Percentiles rank a stretch among this genome's conserved stretches.
Conservation (phyloP, 2,888 invertebrate genomes). For the Scaptomyza polygonia region DNA sequence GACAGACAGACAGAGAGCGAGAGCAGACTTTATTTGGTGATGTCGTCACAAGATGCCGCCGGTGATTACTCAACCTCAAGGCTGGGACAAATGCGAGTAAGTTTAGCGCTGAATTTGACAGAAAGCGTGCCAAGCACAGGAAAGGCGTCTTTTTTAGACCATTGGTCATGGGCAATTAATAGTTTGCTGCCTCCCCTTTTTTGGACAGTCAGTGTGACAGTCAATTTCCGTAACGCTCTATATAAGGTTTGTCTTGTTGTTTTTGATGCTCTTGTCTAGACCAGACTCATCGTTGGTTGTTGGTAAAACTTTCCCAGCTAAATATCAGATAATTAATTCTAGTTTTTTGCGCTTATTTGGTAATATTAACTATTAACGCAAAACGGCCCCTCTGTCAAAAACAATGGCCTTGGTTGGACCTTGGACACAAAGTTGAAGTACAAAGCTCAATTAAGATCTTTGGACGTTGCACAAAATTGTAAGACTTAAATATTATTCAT, state of each 20-base stretch:
- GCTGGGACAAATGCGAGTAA: conserved; percentile 85
- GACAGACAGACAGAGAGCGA: conserved; percentile 9
- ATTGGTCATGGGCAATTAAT: conserved; percentile 37
- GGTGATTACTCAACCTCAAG: conserved; percentile 83
- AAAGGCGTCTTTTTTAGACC: conserved; percentile 9
- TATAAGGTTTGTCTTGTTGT: conserved; percentile 37
- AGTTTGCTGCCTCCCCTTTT: conserved; percentile 8
- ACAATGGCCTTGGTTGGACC: too few species aligned
- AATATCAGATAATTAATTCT: conserved; percentile 56
- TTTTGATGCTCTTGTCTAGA: conserved; percentile 22
- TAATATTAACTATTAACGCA: conserved; percentile 21
- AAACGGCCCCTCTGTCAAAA: conserved; percentile 7
- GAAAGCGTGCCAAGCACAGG: conserved; percentile 40
- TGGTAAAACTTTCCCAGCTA: conserved; percentile 24
- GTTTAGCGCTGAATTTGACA: conserved; percentile 38
- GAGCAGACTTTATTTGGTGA: conserved; percentile 71
- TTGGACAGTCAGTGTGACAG: conserved; percentile 25
- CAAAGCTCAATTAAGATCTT: too few species aligned
- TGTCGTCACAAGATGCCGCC: conserved; percentile 83
- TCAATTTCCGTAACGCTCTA: conserved; percentile 60
- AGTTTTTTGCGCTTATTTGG: conserved; percentile 46
- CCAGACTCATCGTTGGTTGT: conserved; percentile 12
- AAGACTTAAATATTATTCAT: too few species aligned
- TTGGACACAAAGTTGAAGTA: too few species aligned
- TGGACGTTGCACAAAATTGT: too few species aligned